Evolutionary conservation across 2,113 vertebrate genomes (phyloP).

Genomic region (Pithys albifrons): DNA sequence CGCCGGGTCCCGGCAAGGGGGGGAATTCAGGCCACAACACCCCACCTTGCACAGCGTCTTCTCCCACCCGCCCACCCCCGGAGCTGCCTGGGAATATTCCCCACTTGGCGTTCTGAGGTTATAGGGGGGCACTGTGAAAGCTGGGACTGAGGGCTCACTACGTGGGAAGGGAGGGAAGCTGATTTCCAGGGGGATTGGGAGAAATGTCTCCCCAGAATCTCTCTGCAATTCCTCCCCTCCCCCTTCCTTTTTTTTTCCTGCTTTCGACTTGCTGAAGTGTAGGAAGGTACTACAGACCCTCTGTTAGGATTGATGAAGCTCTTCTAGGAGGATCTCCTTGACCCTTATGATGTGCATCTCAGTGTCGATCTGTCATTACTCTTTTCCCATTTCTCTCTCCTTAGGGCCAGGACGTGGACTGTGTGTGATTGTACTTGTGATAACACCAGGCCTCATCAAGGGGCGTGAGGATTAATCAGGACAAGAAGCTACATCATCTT

Average conservation of each 20-base stretch:
- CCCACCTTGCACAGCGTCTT: constrained; percentile 39
- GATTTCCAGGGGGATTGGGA: constrained; percentile 13
- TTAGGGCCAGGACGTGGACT: constrained; percentile 63
- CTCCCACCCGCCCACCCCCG: background rate
- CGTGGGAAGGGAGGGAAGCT: constrained; percentile 9
- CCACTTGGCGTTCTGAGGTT: background rate
- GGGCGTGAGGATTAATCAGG: constrained; percentile 36
- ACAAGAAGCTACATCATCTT: constrained; percentile 45
- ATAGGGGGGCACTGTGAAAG: background rate
- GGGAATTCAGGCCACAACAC: constrained; percentile 41
- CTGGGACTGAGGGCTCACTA: background rate
- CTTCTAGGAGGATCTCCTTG: constrained; percentile 40
- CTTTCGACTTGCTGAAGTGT: constrained; percentile 47
- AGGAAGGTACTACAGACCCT: constrained; percentile 39
- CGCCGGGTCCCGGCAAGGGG: constrained; percentile 21
- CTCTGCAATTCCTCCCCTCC: constrained; percentile 24
- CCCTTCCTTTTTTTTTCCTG: background rate
- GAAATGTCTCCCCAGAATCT: constrained; percentile 35
- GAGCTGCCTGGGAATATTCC: background rate
- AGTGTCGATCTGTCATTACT: constrained; percentile 51
- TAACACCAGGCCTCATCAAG: constrained; percentile 48
- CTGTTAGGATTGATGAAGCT: constrained; percentile 34
- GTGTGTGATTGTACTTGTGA: constrained; percentile 39
- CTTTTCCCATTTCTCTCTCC: constrained; percentile 70
- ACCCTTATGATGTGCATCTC: constrained; percentile 23